phyloP scores from a whole-genome alignment of 1,140 invertebrate species.

The Heterodera schachtii region DNA sequence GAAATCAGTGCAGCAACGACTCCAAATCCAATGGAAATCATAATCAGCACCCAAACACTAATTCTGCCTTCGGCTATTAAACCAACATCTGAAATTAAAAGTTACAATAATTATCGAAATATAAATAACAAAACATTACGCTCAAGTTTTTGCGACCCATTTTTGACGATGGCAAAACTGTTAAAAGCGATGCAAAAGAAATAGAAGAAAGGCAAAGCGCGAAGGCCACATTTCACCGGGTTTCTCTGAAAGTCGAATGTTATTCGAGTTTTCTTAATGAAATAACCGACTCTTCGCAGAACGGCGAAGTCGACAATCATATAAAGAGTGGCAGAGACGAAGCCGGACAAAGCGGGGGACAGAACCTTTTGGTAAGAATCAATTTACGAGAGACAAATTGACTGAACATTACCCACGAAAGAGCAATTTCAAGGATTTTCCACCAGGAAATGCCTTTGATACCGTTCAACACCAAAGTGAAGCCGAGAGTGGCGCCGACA shows the following conservation, averaged over 20 bases:
- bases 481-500: constrained; percentile 92
- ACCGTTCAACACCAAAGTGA: constrained; percentile 87
- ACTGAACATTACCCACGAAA: constrained; percentile 55
- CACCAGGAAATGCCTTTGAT: constrained; percentile 80
- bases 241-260: constrained; percentile 68
- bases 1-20: constrained; percentile 46
- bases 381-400: background rate
- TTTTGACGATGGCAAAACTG: constrained; percentile 84
- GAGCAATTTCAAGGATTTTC: constrained; percentile 77
- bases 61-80: constrained; percentile 15
- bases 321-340: constrained; percentile 43
- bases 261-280: too few species aligned
- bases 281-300: constrained; percentile 65
- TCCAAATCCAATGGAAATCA: constrained; percentile 44
- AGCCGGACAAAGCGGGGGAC: constrained; percentile 45
- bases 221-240: constrained; percentile 80
- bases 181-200: constrained; percentile 87
- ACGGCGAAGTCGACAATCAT: constrained; percentile 48
- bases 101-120: too few species aligned
- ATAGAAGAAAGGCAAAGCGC: constrained; percentile 86
- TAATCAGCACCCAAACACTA: constrained; percentile 44
- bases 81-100: too few species aligned
- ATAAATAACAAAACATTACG: too few species aligned
- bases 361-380: constrained; percentile 17
- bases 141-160: constrained; percentile 77